Base-by-base conservation (phyloP, 2,113 vertebrate species). In the Chionodraco myersi region DNA sequence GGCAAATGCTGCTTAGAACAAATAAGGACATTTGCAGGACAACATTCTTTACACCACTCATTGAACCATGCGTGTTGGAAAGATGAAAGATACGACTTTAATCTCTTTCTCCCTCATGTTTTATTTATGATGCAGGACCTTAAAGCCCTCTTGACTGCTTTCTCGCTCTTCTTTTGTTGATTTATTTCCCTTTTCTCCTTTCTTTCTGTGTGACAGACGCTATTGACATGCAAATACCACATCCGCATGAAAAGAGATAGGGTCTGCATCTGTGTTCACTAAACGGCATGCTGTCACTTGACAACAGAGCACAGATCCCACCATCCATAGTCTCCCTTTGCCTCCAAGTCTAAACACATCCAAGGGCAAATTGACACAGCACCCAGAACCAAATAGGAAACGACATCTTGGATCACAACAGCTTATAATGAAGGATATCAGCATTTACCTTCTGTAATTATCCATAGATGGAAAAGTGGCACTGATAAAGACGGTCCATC, bases 211-310 rank as follows among this genome's bases (percentile, higher is more conserved):
- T 82, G 48, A 85, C 67, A 60, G 56, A 62, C 57, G 54, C 65
- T 83, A 89, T 84, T 88, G 58, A 88, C 87, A 90, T 89, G 80
- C 54, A 92, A 90, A 92, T 87, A 51, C 11, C 10, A 52, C 53
- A 18, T 54, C 69, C 23, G 23, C 44, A 67, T 82, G 26, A 78
- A 57, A 59, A 73, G 65, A 75, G 56, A 79, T 21, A 51, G 59
- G 34, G 54, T 63, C 73, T 83, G 62, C 56, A 79, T 84, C 61
- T 88, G 64, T 61, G 61, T 69, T 84, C 26, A 60, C 34, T 71
- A 69, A 81, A 83, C 48, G 45, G n/a, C 45, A 63, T 80, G 80
- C 56, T 48, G 60, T 58, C 61, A 63, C 21, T 79, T 60, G 34
- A 41, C 47, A 78, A 57, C 14, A 65, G 15, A 64, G 54, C 36